Percentiles rank a stretch among this genome's conserved stretches.
Conservation (phyloP, 1,140 invertebrate species). For the Pseudoatta argentina region DNA sequence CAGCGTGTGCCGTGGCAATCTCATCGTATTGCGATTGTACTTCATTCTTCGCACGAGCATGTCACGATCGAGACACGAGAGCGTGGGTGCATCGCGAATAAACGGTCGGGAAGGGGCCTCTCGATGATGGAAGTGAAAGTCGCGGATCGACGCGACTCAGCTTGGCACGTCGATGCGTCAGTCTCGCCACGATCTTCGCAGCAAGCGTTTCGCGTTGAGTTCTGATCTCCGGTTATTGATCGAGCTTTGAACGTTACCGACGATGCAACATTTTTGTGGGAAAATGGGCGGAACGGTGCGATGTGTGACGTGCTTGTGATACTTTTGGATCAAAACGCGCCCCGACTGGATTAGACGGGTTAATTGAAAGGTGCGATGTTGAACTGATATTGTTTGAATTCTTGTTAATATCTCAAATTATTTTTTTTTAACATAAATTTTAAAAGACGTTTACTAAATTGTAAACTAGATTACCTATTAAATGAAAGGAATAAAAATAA, state of each 20-base stretch:
- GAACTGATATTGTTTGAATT: not conserved
- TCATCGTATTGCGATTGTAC: not conserved
- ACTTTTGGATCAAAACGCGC: conserved; percentile 14
- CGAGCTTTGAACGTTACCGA: not conserved
- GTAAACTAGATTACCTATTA: not conserved
- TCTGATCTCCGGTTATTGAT: not conserved
- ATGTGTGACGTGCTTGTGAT: conserved; percentile 44
- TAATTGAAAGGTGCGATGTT: conserved; percentile 17
- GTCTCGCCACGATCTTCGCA: conserved; percentile 43
- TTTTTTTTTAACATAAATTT: not conserved
- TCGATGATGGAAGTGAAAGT: conserved; percentile 73
- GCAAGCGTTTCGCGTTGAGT: not conserved
- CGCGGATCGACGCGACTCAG: conserved; percentile 35
- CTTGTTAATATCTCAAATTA: not conserved
- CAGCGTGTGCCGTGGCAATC: not conserved
- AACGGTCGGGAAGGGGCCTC: conserved; percentile 60
- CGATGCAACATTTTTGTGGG: not conserved
- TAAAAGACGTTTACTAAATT: not conserved
- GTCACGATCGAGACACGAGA: conserved; percentile 63
- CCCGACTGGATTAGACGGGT: not conserved
- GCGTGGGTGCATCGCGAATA: conserved; percentile 68
- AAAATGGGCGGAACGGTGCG: not conserved
- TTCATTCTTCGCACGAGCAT: conserved; percentile 1
- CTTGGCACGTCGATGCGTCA: conserved; percentile 20
- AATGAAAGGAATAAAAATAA: not conserved